Evolutionary conservation across 2,113 vertebrate genomes (phyloP).

Genomic region (Crotophaga sulcirostris): DNA sequence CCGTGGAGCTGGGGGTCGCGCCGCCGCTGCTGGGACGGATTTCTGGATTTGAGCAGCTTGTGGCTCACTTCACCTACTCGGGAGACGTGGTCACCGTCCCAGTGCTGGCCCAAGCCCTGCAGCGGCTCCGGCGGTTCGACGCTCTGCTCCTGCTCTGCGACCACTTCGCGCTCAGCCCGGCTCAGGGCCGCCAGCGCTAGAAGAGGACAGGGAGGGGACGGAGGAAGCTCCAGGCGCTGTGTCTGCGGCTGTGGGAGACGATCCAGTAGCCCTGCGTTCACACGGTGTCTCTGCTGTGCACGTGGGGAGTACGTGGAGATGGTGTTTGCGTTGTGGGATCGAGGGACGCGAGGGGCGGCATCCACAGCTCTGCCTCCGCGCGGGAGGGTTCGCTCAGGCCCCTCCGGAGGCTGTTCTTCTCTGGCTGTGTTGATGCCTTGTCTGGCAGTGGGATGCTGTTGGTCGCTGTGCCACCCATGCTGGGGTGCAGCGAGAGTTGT

Average conservation of each 20-base stretch:
- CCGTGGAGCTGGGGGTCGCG: conserved; percentile 24
- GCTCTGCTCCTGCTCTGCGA: conserved; percentile 58
- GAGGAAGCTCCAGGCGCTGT: background rate
- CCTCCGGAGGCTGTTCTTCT: background rate
- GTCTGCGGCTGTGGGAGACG: background rate
- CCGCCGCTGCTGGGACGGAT: conserved; percentile 31
- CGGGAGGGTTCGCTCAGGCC: background rate
- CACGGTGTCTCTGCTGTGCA: background rate
- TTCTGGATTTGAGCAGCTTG: conserved; percentile 50
- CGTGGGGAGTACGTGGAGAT: background rate
- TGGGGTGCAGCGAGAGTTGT: background rate
- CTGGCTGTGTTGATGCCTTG: background rate
- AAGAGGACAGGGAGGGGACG: accelerated
- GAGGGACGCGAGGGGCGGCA: accelerated
- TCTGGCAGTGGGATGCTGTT: too few relatives aligned
- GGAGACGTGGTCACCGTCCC: background rate
- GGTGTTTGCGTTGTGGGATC: background rate
- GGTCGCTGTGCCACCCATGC: accelerated
- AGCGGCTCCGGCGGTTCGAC: conserved; percentile 52
- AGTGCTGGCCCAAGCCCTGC: conserved; percentile 32
- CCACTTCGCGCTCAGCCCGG: background rate
- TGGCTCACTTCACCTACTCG: background rate
- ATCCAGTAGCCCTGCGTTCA: background rate
- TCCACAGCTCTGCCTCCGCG: accelerated
- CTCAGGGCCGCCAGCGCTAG: background rate